Evolutionary conservation across 2,797 vertebrate genomes (phyloP), one percentile per base, ranked within the genome.

Genomic region (Xenopus petersii): DNA sequence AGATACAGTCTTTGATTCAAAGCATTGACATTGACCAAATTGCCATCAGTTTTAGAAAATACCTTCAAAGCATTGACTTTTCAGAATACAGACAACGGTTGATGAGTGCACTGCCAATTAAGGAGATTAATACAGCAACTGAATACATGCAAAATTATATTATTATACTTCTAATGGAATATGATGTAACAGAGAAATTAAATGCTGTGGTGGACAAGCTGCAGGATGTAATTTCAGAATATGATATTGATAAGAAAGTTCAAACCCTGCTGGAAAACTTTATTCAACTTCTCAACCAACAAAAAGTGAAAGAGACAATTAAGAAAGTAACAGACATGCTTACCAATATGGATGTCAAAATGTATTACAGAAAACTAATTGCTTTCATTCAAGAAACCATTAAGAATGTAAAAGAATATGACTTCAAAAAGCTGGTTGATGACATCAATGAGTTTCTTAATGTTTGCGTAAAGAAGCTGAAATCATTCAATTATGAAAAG

Each of bases 121-220:
- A 91, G 71, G 91, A 91, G 70, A 91, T 97, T 70, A 83, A 86
- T 70, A 80, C 83, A 60, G 75, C 93, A 59, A 81, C 98, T 83
- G 92, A 94, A 48, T 86, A 88, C 60, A 87, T 95, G 64, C 90
- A 92, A 83, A 84, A 94, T 51, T 84, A 94, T 24, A 83, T 98
- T 77, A 51, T 92, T 67, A 94, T 90, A 79, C 92, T 94, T 88
- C 88, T 94, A 63, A 93, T 97, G 26, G 92, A 95, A 80, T 96
- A 95, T 82, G 91, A 95, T 91, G 82, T 98, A 61, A 81, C 89
- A 75, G 87, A 92, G 78, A 98, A 97, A 90, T 89, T 99, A 63
- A 94, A 88, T 58, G 74, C 80, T 74, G 82, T 98, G 49, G 89
- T 83, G 81, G 87, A 81, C 67, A 92, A 86, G 79, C 30, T 92